Percentiles rank a stretch among this genome's conserved stretches.
phyloP scores from a whole-genome alignment of 2,797 vertebrate genomes.

The Cuculus canorus region DNA sequence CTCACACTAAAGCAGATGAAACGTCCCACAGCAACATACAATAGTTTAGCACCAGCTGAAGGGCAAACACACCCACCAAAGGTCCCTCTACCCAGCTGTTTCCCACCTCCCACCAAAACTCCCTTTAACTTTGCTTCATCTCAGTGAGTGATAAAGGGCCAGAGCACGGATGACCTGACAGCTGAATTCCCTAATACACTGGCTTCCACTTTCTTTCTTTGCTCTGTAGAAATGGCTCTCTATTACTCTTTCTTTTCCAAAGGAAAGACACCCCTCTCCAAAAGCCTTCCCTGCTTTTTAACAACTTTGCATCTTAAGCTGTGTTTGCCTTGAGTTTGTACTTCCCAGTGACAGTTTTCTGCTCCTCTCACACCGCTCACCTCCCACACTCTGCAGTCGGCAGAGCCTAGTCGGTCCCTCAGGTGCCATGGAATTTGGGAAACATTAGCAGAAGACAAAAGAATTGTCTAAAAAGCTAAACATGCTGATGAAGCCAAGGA shows the following conservation, averaged over 20 bases:
- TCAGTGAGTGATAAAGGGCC: not conserved
- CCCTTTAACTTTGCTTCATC: not conserved
- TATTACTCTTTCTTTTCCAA: not conserved
- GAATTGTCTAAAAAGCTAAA: not conserved
- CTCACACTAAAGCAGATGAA: not conserved
- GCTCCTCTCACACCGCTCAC: not conserved
- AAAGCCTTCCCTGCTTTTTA: not conserved
- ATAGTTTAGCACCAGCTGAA: fast-evolving
- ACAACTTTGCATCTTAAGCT: not conserved
- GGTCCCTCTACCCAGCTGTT: not conserved
- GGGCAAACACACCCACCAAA: fast-evolving
- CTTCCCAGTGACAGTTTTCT: not conserved
- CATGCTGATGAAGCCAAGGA: not conserved
- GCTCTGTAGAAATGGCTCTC: not conserved
- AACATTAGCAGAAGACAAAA: not conserved
- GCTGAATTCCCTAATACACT: not conserved
- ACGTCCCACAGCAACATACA: fast-evolving
- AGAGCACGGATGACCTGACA: not conserved
- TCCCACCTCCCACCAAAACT: not conserved
- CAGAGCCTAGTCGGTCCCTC: not conserved
- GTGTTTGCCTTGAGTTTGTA: not conserved
- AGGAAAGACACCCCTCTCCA: not conserved
- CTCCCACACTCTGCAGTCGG: not conserved
- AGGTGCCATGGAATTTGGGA: not conserved
- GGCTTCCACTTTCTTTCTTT: not conserved